Conservation (phyloP, 2,797 vertebrate species). For the Cynodonichthys magdalenae region DNA sequence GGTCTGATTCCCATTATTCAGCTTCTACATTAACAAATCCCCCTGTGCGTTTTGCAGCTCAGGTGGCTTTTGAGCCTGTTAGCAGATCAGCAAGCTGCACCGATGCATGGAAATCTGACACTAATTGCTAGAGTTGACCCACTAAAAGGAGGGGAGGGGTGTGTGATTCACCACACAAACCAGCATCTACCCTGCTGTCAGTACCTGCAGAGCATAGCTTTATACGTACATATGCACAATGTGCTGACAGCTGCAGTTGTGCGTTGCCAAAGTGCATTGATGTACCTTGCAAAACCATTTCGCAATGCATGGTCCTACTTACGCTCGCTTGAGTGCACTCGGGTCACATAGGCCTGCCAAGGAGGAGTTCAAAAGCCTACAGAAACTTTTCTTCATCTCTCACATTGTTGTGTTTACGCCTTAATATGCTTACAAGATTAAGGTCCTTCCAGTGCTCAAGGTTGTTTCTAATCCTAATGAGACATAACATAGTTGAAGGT, state of each 20-base stretch:
- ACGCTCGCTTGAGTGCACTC: slow-evolving; percentile 46
- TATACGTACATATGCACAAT: slow-evolving; percentile 35
- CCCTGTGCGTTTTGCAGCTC: slow-evolving; percentile 41
- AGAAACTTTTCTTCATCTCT: slow-evolving; percentile 34
- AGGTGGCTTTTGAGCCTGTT: slow-evolving; percentile 47
- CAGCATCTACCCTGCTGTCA: slow-evolving; percentile 26
- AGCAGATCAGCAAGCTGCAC: slow-evolving; percentile 27
- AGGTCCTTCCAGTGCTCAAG: slow-evolving; percentile 8
- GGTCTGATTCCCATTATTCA: slow-evolving; percentile 50
- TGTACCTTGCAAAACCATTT: slow-evolving; percentile 80
- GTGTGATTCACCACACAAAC: slow-evolving; percentile 58
- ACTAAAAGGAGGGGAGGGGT: slow-evolving; percentile 15
- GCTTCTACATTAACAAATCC: slow-evolving; percentile 35
- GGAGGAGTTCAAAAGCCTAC: slow-evolving; percentile 50
- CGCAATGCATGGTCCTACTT: slow-evolving; percentile 65
- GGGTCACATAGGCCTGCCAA: slow-evolving; percentile 59
- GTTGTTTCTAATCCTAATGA: slow-evolving; percentile 22
- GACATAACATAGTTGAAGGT: slow-evolving; percentile 21
- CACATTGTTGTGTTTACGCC: slow-evolving; percentile 16
- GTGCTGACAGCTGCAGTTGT: slow-evolving; percentile 71
- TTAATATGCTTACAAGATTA: slow-evolving; percentile 31
- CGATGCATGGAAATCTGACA: slow-evolving; percentile 63
- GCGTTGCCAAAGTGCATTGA: slow-evolving; percentile 64
- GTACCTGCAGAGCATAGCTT: slow-evolving; percentile 53
- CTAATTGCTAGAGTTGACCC: slow-evolving; percentile 56